These are phyloP conservation scores for Drosophila fuyamai DNA, from an alignment of 1,140 invertebrate genomes.

Conservation along the genomic window DNA sequence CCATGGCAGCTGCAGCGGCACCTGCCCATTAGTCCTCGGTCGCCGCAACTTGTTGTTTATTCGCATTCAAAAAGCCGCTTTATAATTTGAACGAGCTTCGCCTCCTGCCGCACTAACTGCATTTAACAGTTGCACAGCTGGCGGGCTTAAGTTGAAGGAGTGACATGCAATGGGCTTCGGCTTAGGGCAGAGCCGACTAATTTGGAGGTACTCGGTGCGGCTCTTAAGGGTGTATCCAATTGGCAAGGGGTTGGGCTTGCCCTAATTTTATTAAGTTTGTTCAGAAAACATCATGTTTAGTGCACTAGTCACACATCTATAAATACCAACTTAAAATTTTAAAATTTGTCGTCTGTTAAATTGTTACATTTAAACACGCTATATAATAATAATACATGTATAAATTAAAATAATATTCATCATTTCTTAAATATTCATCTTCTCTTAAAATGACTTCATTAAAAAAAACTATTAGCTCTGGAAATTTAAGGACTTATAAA, in stretches of 20 bases:
- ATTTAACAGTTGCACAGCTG: conserved; percentile 74
- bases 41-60: conserved; percentile 27
- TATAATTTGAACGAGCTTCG: conserved; percentile 68
- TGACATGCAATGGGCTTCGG: conserved; percentile 30
- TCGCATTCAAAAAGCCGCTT: conserved; percentile 61
- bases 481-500: too few relatives aligned
- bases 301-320: neutral
- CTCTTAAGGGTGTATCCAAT: conserved; percentile 5
- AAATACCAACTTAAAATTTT: neutral
- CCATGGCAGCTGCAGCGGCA: conserved; percentile 40
- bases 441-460: too few relatives aligned
- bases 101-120: conserved; percentile 60
- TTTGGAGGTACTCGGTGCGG: conserved; percentile 6
- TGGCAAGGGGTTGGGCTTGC: neutral
- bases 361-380: too few relatives aligned
- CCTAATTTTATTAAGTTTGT: neutral
- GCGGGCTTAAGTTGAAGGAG: conserved; percentile 21
- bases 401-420: too few relatives aligned
- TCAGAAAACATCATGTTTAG: too few relatives aligned
- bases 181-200: neutral
- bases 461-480: too few relatives aligned
- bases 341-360: too few relatives aligned
- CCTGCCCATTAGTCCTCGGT: conserved; percentile 63
- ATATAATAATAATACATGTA: too few relatives aligned
- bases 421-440: too few relatives aligned